These are phyloP conservation scores for Apaloderma vittatum DNA, from an alignment of 2,113 vertebrate species.

Conservation along the genomic window DNA sequence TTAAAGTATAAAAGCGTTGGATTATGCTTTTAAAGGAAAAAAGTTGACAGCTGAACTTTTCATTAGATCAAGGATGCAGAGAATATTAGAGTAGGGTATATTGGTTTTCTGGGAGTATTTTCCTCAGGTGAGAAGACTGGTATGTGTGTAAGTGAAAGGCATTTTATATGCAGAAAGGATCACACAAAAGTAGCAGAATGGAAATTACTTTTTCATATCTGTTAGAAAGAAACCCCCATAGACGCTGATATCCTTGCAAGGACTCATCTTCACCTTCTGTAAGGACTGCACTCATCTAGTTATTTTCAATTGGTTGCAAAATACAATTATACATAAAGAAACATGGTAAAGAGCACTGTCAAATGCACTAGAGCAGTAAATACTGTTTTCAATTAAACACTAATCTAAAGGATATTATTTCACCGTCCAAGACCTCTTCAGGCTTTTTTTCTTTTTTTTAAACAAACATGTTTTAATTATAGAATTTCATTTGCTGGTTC, in stretches of 20 bases:
- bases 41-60: background rate
- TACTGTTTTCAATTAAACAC: conserved; percentile 70
- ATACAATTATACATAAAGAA: conserved; percentile 65
- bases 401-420: conserved; percentile 68
- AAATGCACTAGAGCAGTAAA: conserved; percentile 64
- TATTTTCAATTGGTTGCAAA: conserved; percentile 75
- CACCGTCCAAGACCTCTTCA: conserved; percentile 45
- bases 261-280: conserved; percentile 45
- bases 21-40: background rate
- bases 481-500: conserved; percentile 43
- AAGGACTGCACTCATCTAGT: conserved; percentile 53
- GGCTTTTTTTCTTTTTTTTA: conserved; percentile 11
- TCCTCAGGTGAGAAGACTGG: background rate
- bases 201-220: conserved; percentile 69
- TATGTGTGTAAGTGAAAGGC: background rate
- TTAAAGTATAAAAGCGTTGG: background rate
- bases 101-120: background rate
- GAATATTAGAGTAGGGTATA: background rate
- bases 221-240: conserved; percentile 55
- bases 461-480: conserved; percentile 55
- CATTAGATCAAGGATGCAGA: background rate
- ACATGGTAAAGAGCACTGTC: conserved; percentile 25
- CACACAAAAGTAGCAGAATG: conserved; percentile 35
- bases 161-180: conserved; percentile 61
- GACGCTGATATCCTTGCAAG: conserved; percentile 34